Conservation (phyloP, 2,113 vertebrate genomes). For the Nanorana parkeri region DNA sequence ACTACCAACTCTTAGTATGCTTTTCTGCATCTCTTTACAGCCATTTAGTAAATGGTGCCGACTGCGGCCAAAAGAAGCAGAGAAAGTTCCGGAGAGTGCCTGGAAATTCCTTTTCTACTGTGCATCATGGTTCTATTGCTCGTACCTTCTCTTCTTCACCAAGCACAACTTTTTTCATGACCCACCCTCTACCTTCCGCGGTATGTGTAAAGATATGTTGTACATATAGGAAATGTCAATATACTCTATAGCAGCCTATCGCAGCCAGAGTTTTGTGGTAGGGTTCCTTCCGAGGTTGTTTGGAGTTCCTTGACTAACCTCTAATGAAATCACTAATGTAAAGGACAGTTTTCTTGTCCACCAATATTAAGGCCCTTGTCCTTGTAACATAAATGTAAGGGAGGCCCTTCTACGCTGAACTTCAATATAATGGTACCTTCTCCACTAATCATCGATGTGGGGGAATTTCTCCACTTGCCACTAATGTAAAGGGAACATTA, state of each 20-base stretch:
- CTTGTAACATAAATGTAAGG: no score
- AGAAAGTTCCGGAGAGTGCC: slow-evolving; percentile 95
- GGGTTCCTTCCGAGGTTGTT: not conserved
- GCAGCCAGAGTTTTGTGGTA: no score
- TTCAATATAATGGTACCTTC: no score
- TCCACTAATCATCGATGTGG: no score
- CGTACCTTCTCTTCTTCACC: slow-evolving; percentile 91
- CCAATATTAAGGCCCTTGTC: no score
- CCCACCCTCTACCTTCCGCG: slow-evolving; percentile 88
- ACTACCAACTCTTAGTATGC: not conserved
- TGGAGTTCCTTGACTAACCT: not conserved
- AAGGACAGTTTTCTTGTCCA: no score
- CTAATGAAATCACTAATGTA: no score
- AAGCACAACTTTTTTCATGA: slow-evolving; percentile 92
- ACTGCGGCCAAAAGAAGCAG: slow-evolving; percentile 86
- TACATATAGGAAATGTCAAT: not conserved
- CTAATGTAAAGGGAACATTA: no score
- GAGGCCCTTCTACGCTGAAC: no score
- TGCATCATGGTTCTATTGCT: slow-evolving; percentile 88
- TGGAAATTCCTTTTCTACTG: slow-evolving; percentile 98
- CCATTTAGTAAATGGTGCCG: slow-evolving; percentile 82
- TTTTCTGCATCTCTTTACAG: slow-evolving; percentile 68
- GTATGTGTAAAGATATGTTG: slow-evolving; percentile 70
- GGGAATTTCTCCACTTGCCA: no score
- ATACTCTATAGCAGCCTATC: no score